A percentile compares a stretch with the other conserved stretches of the same genome.
Conservation (phyloP, 2,113 vertebrate genomes). For the Romanogobio albipinnatus region DNA sequence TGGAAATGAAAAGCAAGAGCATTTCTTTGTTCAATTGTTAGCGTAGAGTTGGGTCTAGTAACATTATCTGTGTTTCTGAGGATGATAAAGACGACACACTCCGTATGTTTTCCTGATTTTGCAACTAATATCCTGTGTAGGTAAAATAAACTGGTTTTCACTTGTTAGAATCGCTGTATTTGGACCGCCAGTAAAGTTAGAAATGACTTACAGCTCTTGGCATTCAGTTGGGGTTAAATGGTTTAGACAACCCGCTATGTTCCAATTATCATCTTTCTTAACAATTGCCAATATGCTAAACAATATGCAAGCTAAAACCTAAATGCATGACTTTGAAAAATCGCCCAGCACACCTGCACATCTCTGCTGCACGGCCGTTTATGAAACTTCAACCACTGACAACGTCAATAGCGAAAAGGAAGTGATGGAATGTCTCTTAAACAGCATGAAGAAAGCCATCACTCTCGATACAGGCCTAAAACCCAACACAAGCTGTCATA, state of each 20-base stretch:
- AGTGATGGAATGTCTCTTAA: background rate
- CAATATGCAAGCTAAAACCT: background rate
- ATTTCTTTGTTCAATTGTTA: background rate
- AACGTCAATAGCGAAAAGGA: background rate
- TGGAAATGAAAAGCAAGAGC: conserved; percentile 6
- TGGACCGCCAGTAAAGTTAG: conserved; percentile 21
- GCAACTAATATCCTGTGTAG: background rate
- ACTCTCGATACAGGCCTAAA: background rate
- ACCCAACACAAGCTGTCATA: conserved; percentile 36
- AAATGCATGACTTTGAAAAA: background rate
- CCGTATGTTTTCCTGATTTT: background rate
- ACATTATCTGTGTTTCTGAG: background rate
- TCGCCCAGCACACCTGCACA: background rate
- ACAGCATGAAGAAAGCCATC: conserved; percentile 20
- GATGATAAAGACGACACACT: conserved; percentile 18
- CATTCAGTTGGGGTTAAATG: conserved; percentile 5
- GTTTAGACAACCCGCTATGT: conserved; percentile 19
- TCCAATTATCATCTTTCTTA: conserved; percentile 24
- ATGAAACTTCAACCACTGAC: background rate
- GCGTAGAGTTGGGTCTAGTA: background rate
- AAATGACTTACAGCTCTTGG: conserved; percentile 32
- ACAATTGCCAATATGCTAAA: background rate
- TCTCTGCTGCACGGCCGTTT: background rate
- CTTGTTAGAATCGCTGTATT: conserved; percentile 11
- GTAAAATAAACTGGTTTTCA: conserved; percentile 47